Base-by-base conservation (phyloP, 2,797 vertebrate species). In the Pterois miles region DNA sequence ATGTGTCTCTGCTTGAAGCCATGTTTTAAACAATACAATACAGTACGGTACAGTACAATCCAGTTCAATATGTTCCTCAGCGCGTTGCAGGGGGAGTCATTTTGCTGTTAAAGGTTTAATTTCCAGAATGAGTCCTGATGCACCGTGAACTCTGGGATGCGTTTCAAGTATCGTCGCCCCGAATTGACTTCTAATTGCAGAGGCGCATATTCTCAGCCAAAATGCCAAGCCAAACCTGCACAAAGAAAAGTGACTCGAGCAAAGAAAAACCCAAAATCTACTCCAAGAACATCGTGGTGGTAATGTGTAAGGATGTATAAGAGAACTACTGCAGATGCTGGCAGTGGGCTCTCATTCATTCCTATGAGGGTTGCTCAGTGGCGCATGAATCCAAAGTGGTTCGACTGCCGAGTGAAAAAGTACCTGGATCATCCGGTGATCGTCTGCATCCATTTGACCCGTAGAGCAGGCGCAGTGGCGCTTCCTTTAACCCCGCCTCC, bases 1-100 rank as follows among this genome's bases (percentile, higher is more conserved):
- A 93, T 90, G 85, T 71, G 56, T 91, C 87, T 53, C 88, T 59
- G 85, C 87, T 87, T 78, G 84, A 86, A 83, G 81, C 78, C 81
- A 71, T 85, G 74, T 79, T 85, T 83, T 80, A 60, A 72, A 89
- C 78, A 88, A 83, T 84, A 73, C 74, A 72, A 77, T 76, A 80
- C 48, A 43, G 58, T 74, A 68, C 13, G 40, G 34, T 77, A 71
- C 67, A 73, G 52, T 71, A 75, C 65, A 75, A 54, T 77, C 11
- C 12, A 48, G 74, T 76, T 86, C 36, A 65, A 63, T 74, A 52
- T 82, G 54, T 76, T 73, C 65, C 34, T 23, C 12, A 20, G 5
- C 2, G 22, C 43, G 48, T 71, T 62, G 66, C 73, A 2, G 54
- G 29, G 34, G 34, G 80, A 75, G 74, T 82, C 73, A 76, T 82